phyloP scores from a whole-genome alignment of 1,140 invertebrate genomes.

The Brachionus sp. region DNA sequence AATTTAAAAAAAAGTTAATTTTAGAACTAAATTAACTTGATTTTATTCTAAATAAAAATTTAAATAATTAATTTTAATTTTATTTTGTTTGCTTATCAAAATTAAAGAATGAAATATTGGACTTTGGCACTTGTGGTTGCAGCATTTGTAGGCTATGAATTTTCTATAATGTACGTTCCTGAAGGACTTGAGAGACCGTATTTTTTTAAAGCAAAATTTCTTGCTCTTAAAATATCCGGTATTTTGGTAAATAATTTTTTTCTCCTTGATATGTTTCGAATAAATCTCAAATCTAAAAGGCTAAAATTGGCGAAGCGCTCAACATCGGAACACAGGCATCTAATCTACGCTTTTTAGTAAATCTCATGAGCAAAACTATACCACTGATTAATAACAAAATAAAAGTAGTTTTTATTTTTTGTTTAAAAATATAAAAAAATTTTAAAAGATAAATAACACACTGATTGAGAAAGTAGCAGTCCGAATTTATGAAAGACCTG shows the following conservation, averaged over 20 bases:
- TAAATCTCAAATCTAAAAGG: background rate
- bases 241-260: background rate
- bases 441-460: background rate
- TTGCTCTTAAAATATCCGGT: background rate
- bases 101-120: background rate
- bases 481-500: background rate
- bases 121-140: background rate
- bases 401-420: background rate
- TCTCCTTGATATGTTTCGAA: background rate
- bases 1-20: background rate
- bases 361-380: background rate
- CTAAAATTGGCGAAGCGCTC: background rate
- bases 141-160: background rate
- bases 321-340: background rate
- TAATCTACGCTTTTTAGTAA: background rate
- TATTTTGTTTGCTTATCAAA: background rate
- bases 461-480: background rate
- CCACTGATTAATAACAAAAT: background rate
- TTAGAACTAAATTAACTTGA: background rate
- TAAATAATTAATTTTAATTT: background rate
- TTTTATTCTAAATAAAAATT: background rate
- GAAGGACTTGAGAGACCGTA: background rate
- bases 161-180: background rate
- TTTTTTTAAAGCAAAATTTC: conserved; percentile 10
- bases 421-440: too few relatives aligned